Base-by-base conservation (phyloP, 2,797 vertebrate genomes). In the Australoheros facetus region DNA sequence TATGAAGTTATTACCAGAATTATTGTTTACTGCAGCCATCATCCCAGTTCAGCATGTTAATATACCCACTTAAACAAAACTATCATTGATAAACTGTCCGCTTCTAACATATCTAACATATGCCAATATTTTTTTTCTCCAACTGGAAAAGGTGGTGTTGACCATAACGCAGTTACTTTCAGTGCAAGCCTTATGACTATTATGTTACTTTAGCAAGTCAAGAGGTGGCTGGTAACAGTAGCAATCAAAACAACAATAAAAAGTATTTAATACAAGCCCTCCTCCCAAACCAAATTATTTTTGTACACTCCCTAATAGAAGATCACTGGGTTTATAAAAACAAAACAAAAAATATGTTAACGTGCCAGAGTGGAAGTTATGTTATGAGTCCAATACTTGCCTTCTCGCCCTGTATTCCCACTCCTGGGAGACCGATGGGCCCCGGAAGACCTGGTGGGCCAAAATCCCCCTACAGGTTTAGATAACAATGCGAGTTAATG, bases 371-470 rank as follows among this genome's bases (percentile, higher is more conserved):
- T 17, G 8, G 54, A 39, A 53, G 13, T 28, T 28, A 21, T 30
- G 8, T 71, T 17, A 34, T 6, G 14, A 17, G 59, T 4, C 3
- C 17, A 21, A 10, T 17, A 81, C 84, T 86, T 87, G 95, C 96
- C 95, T 97, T 98, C 76, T 97, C 96, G 80, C 97, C 96, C 91
- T 97, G 96, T 79, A 97, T 94, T 60, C 96, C 97, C 73, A 80
- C 54, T 79, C 96, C 96, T 87, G 96, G 87, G 85, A 95, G 92
- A 78, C 97, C 97, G 72, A 92, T 17, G 34, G 91, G 92, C 34
- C 97, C 97, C 7, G 95, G 94, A 93, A 95, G 91, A 80, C 97
- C 96, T 70, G 96, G 95, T 82, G 95, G 92, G 77, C 95, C 96
- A 45, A 96, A 93, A 53, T 97, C 96, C 78, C 96, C 96, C 97